These are phyloP conservation scores for Meleagris gallopavo DNA, from an alignment of 2,113 vertebrate genomes.

Conservation along the genomic window DNA sequence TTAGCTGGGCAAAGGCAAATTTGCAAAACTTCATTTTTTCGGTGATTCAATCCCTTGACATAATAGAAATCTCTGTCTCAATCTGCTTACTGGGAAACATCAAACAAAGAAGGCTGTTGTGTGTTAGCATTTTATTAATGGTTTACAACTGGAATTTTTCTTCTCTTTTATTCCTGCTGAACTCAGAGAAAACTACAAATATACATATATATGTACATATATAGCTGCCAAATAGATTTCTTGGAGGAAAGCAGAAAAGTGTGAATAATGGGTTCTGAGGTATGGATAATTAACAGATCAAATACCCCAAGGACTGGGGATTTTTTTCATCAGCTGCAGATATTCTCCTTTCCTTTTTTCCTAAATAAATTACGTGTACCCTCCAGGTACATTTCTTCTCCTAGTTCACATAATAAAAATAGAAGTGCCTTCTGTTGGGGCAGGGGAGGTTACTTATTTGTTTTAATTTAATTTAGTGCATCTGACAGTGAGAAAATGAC, in stretches of 20 bases:
- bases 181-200: slow-evolving; percentile 27
- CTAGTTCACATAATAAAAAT: neutral
- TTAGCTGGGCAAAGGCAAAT: slow-evolving; percentile 23
- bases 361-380: slow-evolving; percentile 51
- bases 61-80: neutral
- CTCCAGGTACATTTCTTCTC: slow-evolving; percentile 25
- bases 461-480: slow-evolving; percentile 13
- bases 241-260: slow-evolving; percentile 23
- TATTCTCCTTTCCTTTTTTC: neutral
- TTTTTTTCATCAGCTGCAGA: slow-evolving; percentile 45
- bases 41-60: neutral
- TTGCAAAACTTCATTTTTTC: neutral
- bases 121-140: neutral
- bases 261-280: slow-evolving; percentile 62
- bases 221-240: slow-evolving; percentile 43
- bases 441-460: slow-evolving; percentile 21
- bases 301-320: slow-evolving; percentile 46
- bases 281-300: slow-evolving; percentile 70
- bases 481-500: slow-evolving; percentile 13
- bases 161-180: slow-evolving; percentile 48
- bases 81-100: neutral
- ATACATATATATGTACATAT: neutral
- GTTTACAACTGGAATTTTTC: neutral
- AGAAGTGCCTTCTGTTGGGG: neutral
- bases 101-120: neutral